These are phyloP conservation scores for Oxycera nigricornis DNA, from an alignment of 2,888 invertebrate species.

Conservation along the genomic window DNA sequence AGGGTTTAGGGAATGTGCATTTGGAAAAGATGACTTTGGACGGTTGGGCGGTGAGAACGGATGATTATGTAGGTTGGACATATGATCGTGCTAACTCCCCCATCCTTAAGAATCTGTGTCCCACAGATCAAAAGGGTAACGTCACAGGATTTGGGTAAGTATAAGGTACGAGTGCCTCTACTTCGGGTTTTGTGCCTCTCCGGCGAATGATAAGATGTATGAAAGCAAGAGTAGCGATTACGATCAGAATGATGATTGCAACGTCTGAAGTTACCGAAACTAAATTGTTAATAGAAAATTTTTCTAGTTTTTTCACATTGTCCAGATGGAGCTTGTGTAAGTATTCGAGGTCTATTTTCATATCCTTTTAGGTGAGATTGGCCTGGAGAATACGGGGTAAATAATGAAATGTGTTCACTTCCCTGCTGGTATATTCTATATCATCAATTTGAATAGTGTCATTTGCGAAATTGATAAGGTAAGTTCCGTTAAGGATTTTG, in stretches of 20 bases:
- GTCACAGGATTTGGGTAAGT: not conserved
- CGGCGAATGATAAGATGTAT: not conserved
- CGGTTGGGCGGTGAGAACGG: too few species aligned
- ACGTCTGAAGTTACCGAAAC: not conserved
- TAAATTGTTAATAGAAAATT: not conserved
- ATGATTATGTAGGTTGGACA: not conserved
- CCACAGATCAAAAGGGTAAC: slow-evolving; percentile 9
- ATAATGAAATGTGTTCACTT: slow-evolving; percentile 11
- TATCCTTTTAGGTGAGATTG: slow-evolving; percentile 24
- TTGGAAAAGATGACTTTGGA: too few species aligned
- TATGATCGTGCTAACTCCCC: slow-evolving; percentile 2
- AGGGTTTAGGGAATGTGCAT: too few species aligned
- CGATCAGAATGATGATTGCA: not conserved
- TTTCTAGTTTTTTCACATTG: not conserved
- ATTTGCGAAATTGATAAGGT: too few species aligned
- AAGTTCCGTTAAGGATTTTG: too few species aligned
- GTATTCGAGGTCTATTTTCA: slow-evolving; percentile 33
- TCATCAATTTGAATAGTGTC: too few species aligned
- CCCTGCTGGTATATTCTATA: too few species aligned
- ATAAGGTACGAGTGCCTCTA: not conserved
- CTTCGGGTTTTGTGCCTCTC: not conserved
- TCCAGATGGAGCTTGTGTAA: slow-evolving; percentile 29
- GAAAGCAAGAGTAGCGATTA: not conserved
- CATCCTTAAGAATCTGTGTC: slow-evolving; percentile 14
- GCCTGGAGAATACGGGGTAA: slow-evolving; percentile 15